phyloP scores from a whole-genome alignment of 2,113 vertebrate genomes.

The Hystrix cristata region DNA sequence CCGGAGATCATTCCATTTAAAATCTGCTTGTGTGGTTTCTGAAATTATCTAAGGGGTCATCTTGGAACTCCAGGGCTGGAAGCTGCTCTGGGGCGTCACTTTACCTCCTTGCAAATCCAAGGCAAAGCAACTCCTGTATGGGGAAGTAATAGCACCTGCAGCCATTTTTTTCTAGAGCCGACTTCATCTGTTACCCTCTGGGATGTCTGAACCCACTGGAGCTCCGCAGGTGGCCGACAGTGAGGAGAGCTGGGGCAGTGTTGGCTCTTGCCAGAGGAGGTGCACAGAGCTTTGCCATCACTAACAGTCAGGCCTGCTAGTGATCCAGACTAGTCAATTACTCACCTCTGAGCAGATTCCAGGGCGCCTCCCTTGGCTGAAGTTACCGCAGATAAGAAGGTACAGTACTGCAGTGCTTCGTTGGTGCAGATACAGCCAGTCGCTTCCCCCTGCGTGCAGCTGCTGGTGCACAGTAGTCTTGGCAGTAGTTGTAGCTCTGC shows the following conservation, averaged over 20 bases:
- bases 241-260: background rate
- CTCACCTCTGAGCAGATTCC: conserved; percentile 14
- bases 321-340: conserved; percentile 46
- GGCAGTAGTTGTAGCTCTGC: conserved; percentile 57
- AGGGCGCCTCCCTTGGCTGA: conserved; percentile 35
- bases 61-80: background rate
- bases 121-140: background rate
- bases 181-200: background rate
- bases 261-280: background rate
- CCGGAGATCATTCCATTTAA: background rate
- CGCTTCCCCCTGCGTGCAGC: background rate
- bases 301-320: background rate
- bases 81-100: background rate
- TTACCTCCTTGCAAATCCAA: background rate
- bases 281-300: background rate
- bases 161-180: conserved; percentile 41
- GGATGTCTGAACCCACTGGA: background rate
- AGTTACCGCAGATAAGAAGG: conserved; percentile 58
- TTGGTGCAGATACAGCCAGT: background rate
- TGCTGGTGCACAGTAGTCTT: conserved; percentile 53
- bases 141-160: conserved; percentile 35
- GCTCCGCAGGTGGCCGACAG: background rate
- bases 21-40: background rate
- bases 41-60: background rate
- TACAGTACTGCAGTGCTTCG: background rate